Evolutionary conservation across 2,888 invertebrate genomes (phyloP).

Genomic region (Neoascia interrupta): DNA sequence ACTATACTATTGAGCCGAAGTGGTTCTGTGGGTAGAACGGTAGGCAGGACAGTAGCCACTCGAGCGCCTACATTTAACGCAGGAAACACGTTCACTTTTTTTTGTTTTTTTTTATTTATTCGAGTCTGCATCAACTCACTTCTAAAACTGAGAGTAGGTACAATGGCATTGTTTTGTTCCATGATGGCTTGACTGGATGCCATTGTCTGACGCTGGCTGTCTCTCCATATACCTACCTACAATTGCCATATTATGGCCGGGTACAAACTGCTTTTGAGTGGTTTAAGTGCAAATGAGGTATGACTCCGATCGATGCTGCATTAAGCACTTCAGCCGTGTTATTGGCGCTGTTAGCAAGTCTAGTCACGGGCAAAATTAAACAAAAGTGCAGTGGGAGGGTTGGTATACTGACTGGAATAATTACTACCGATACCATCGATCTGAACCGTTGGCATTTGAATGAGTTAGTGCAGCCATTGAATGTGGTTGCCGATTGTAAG

Average conservation of each 20-base stretch:
- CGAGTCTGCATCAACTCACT: conserved; percentile 11
- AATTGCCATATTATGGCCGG: too few relatives aligned
- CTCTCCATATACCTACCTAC: too few relatives aligned
- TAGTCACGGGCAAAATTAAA: conserved; percentile 48
- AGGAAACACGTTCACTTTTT: too few relatives aligned
- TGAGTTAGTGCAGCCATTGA: too few relatives aligned
- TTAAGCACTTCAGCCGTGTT: conserved; percentile 39
- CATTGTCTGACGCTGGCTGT: conserved; percentile 47
- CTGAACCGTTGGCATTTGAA: conserved; percentile 44
- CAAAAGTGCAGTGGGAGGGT: conserved; percentile 27
- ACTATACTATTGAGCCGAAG: too few relatives aligned
- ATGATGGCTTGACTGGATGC: conserved; percentile 30
- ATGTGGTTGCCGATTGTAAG: too few relatives aligned
- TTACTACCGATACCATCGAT: conserved; percentile 60
- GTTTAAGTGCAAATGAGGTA: conserved; percentile 47
- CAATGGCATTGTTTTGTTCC: conserved; percentile 47
- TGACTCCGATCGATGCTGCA: conserved; percentile 57
- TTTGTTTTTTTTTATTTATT: conserved; percentile 4
- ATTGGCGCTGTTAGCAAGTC: conserved; percentile 63
- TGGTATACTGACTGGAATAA: conserved; percentile 54
- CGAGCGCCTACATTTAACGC: too few relatives aligned
- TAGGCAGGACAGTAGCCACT: too few relatives aligned
- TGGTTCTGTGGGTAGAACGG: too few relatives aligned
- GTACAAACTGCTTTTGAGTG: conserved; percentile 30
- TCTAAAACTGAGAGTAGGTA: conserved; percentile 31